Evolutionary conservation across 2,797 vertebrate genomes (phyloP), one percentile per base, ranked within the genome.

Genomic region (Characodon lateralis): DNA sequence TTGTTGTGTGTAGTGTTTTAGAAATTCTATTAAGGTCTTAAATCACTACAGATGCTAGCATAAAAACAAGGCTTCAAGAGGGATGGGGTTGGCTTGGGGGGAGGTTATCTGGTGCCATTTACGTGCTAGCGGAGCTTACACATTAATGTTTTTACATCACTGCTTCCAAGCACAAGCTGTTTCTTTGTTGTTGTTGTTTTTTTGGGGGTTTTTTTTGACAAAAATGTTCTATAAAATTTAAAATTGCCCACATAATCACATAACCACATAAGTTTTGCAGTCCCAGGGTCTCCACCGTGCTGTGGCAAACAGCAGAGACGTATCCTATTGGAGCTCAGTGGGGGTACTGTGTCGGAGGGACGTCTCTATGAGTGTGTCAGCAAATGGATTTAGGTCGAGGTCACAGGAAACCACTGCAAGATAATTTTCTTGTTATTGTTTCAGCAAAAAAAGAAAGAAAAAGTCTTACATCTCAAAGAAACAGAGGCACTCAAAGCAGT

Each of bases 1-100:
- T 87, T 88, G 86, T 93, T 86, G 89, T 93, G 89, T 89, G 88
- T 94, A 92, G 92, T 93, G 90, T 94, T 89, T 89, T 92, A 93
- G 90, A 90, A 89, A 87, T 89, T 86, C 85, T 87, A 74, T 87
- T 87, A 89, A 90, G 85, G 90, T 91, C 90, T 95, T 89, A 89
- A 92, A 89, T 93, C 85, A 88, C 86, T 91, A 89, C 87, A 83
- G 85, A 94, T 89, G 91, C 86, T 91, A 87, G 80, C 84, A 81
- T 89, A 87, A 90, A 88, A 94, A 90, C 87, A 87, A 93, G 89
- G 88, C 84, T 94, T 91, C 89, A 78, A 77, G 71, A n/a, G 56
- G 31, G 72, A 31, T 35, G 73, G 53, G 50, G 50, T 77, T 86
- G 89, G 20, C 84, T 91, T 83, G 91, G 87, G 70, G 70, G 84